Evolutionary conservation across 2,797 vertebrate species (phyloP).

Genomic region (Natrix natrix): DNA sequence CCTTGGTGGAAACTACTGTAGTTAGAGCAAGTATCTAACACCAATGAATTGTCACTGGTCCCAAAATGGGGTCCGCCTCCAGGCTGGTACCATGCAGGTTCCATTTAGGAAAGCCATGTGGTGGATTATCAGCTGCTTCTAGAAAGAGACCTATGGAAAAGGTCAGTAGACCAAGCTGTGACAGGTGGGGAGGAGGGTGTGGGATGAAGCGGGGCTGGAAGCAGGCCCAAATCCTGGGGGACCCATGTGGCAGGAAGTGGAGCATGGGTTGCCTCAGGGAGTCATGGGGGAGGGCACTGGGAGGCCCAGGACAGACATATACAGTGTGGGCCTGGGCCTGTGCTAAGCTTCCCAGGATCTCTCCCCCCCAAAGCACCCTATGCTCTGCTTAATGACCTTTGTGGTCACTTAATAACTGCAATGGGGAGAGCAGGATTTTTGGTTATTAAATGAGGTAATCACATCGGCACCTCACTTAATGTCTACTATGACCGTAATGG

Average conservation of each 20-base stretch:
- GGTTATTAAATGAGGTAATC: not conserved
- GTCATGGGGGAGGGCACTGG: not conserved
- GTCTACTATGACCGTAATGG: not conserved
- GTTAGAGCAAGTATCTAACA: no score
- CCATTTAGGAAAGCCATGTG: not conserved
- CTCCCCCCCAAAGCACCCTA: not conserved
- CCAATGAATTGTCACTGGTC: not conserved
- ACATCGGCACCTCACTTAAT: not conserved
- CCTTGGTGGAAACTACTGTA: no score
- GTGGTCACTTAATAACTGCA: not conserved
- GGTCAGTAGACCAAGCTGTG: not conserved
- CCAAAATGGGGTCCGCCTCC: not conserved
- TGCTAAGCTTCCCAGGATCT: not conserved
- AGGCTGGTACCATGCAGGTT: not conserved
- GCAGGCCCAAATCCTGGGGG: not conserved
- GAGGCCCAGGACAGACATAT: not conserved
- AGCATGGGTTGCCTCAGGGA: not conserved
- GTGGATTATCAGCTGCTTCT: not conserved
- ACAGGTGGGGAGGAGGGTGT: not conserved
- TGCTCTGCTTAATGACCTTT: not conserved
- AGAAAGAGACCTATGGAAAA: not conserved
- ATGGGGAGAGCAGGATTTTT: not conserved
- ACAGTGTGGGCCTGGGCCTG: not conserved
- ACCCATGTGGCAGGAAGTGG: not conserved
- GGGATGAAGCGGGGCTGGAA: accelerated